Evolutionary conservation across 2,797 vertebrate species (phyloP), one percentile per base, ranked within the genome.

Genomic region (Hyperoplus lanceolatus): DNA sequence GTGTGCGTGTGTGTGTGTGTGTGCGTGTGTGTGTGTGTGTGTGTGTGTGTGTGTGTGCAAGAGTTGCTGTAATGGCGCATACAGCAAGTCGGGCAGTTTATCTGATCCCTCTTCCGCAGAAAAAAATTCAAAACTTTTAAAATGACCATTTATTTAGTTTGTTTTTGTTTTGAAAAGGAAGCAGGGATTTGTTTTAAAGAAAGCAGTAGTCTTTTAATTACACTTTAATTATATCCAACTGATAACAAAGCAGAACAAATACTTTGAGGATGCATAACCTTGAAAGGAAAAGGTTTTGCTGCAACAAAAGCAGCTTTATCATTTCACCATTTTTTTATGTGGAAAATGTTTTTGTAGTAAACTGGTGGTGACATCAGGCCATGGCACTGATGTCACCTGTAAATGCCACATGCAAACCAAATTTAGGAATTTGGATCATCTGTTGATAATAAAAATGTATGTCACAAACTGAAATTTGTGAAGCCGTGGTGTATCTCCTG

Each of bases 141-240:
- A 81, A 70, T 42, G 58, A 86, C 58, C 0, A 14, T 77, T 86
- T 87, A 80, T 87, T 75, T 18, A 76, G 70, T 68, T 59, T 73
- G 39, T 68, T 55, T 80, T 60, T 81, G 21, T 86, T 73, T 63
- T 56, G 21, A 77, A 69, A 68, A 89, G 84, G 84, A 90, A 90
- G 75, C 46, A 62, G 8, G 56, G 18, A 29, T 29, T 55, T 57
- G 50, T 15, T 29, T 29, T 57, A 53, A 46, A 82, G 81, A 81
- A 55, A 69, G 41, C 6, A 11, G 36, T 0, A 36, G 43, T 29
- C 29, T 29, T 55, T 42, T 3, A 9, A 60, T 57, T 48, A 54
- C 21, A 48, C 29, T 29, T 29, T 29, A 29, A 29, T 29, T 29
- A 11, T 54, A 14, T 21, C 39, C 62, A 3, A 51, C 36, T 41